phyloP scores from a whole-genome alignment of 2,113 vertebrate genomes.

The Cavia aperea region DNA sequence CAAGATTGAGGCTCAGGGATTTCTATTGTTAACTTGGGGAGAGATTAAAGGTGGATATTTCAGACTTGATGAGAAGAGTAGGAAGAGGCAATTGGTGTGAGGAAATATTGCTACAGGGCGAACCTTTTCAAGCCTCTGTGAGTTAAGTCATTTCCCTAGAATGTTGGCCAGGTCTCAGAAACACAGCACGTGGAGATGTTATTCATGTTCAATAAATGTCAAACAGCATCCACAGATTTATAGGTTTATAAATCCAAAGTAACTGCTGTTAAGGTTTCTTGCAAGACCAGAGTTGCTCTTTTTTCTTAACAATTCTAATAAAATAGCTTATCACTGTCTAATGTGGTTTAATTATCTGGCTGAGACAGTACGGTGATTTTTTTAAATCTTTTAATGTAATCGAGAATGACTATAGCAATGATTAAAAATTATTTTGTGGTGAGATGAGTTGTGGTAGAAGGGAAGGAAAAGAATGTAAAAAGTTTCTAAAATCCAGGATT shows the following conservation, averaged over 20 bases:
- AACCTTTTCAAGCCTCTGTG: conserved; percentile 26
- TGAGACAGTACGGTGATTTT: conserved; percentile 28
- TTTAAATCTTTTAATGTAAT: neutral
- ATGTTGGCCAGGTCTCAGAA: conserved; percentile 52
- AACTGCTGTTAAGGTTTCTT: conserved; percentile 39
- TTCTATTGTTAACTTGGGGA: conserved; percentile 19
- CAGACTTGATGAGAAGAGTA: neutral
- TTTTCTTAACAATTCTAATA: conserved; percentile 37
- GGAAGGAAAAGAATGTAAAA: neutral
- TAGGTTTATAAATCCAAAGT: conserved; percentile 53
- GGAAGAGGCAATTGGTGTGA: conserved; percentile 34
- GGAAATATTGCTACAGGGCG: conserved; percentile 6
- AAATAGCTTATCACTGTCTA: conserved; percentile 41
- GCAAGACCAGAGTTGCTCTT: conserved; percentile 31
- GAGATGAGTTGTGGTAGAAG: conserved; percentile 1
- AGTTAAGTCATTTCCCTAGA: conserved; percentile 57
- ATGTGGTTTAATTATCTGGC: conserved; percentile 37
- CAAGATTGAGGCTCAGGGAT: neutral
- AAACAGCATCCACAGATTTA: conserved; percentile 52
- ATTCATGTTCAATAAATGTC: conserved; percentile 62
- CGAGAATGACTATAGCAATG: neutral
- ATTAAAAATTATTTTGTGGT: conserved; percentile 37
- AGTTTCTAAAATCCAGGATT: neutral
- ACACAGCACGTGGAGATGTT: conserved; percentile 50
- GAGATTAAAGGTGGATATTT: neutral